These are phyloP conservation scores for Cyclura pinguis DNA, from an alignment of 2,797 vertebrate genomes.

Conservation along the genomic window DNA sequence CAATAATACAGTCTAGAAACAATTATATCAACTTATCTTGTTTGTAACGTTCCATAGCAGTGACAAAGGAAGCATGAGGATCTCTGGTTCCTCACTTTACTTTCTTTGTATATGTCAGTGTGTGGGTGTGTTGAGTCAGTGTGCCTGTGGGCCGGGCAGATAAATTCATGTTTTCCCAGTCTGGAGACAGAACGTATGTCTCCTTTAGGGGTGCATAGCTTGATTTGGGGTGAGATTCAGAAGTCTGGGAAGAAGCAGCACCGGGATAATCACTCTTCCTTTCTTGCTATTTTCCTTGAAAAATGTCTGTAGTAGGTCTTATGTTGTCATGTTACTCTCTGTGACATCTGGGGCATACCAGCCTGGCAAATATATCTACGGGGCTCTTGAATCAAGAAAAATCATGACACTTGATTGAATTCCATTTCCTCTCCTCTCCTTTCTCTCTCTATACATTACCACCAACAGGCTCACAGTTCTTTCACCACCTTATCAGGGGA, in stretches of 20 bases:
- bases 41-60: not conserved
- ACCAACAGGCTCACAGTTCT: not conserved
- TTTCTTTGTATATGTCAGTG: too few relatives aligned
- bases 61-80: not conserved
- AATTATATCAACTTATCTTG: not conserved
- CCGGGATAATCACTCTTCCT: not conserved
- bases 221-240: not conserved
- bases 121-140: too few relatives aligned
- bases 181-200: not conserved
- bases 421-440: not conserved
- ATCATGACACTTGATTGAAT: conserved; percentile 7
- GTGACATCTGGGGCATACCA: not conserved
- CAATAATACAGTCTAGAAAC: not conserved
- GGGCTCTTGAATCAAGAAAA: not conserved
- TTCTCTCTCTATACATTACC: not conserved
- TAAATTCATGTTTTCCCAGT: not conserved
- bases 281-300: not conserved
- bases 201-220: not conserved
- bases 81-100: not conserved
- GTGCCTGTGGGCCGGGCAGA: not conserved
- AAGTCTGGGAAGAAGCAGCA: not conserved
- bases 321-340: not conserved
- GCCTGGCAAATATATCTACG: not conserved
- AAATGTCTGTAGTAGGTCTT: not conserved
- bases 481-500: not conserved